A percentile compares a stretch with the other conserved stretches of the same genome.
Conservation (phyloP, 2,113 vertebrate species). For the Grammomys surdaster region DNA sequence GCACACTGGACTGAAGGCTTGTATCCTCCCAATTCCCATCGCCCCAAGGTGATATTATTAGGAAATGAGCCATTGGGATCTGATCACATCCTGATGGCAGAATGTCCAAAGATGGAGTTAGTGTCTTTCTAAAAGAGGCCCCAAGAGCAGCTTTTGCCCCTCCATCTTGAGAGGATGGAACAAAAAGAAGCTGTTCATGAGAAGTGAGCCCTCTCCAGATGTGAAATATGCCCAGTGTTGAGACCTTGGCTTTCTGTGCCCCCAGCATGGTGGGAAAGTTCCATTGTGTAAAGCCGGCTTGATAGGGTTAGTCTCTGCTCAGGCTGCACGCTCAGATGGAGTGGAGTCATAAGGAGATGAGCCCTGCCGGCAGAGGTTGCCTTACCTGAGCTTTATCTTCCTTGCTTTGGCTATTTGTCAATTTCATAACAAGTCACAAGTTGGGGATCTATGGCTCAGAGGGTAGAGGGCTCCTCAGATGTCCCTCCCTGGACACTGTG, state of each 20-base stretch:
- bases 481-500: neutral
- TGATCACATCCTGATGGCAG: neutral
- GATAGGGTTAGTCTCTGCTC: neutral
- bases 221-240: neutral
- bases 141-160: neutral
- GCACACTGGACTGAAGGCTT: neutral
- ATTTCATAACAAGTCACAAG: neutral
- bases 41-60: neutral
- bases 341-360: neutral
- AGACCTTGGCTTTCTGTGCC: neutral
- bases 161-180: rapidly evolving
- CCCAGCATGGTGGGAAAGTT: neutral
- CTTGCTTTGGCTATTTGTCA: neutral
- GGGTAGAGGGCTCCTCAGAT: neutral
- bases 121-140: neutral
- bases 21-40: neutral
- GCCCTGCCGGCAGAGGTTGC: neutral
- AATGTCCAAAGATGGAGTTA: neutral
- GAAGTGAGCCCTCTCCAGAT: neutral
- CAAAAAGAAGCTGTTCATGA: neutral
- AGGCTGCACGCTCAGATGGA: neutral
- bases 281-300: neutral
- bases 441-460: neutral
- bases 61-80: neutral
- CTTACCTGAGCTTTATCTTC: rapidly evolving